Evolutionary conservation across 2,113 vertebrate genomes (phyloP).

Genomic region (Heterotis niloticus): DNA sequence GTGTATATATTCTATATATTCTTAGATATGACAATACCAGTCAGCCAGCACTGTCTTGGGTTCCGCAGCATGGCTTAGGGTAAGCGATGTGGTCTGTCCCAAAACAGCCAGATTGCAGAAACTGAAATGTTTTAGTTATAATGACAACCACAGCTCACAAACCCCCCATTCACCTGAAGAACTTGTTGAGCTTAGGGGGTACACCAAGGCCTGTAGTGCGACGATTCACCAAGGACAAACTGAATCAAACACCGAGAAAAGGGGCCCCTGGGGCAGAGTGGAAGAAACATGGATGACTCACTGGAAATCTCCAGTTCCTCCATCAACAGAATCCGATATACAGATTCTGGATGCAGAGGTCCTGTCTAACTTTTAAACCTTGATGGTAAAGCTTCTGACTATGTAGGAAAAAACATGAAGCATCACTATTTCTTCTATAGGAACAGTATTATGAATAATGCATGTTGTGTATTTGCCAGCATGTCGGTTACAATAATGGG

Average conservation of each 20-base stretch:
- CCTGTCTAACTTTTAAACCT: not conserved
- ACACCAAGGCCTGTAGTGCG: too few relatives aligned
- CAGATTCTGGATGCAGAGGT: not conserved
- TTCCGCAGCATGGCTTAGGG: too few relatives aligned
- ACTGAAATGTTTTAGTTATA: too few relatives aligned
- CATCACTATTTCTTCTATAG: not conserved
- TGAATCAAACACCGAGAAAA: not conserved
- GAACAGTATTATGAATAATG: conserved; percentile 5
- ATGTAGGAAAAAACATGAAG: not conserved
- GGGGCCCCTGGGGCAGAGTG: not conserved
- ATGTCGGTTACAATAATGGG: conserved; percentile 15
- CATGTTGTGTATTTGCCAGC: not conserved
- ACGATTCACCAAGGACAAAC: not conserved
- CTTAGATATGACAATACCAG: too few relatives aligned
- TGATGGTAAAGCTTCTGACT: not conserved
- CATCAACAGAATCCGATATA: not conserved
- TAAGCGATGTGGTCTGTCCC: too few relatives aligned
- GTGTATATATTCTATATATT: too few relatives aligned
- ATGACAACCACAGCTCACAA: too few relatives aligned
- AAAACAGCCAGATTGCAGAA: too few relatives aligned
- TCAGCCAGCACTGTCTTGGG: too few relatives aligned
- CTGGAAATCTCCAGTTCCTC: not conserved
- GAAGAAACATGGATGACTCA: not conserved
- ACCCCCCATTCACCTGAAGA: too few relatives aligned
- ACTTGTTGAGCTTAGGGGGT: too few relatives aligned